Conservation (phyloP, 2,797 vertebrate species). For the Rhynchonycteris naso region DNA sequence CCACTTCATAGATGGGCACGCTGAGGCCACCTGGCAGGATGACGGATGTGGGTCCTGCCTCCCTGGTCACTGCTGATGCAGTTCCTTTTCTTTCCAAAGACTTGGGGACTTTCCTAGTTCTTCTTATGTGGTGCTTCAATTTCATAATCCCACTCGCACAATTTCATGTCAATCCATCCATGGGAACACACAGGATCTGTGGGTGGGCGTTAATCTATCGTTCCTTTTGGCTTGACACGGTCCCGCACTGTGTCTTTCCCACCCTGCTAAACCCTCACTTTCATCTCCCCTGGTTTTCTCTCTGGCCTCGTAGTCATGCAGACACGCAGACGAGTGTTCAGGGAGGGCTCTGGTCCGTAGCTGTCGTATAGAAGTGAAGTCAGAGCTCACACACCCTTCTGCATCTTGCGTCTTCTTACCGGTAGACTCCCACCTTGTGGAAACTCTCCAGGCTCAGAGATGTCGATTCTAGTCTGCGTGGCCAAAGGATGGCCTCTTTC, state of each 20-base stretch:
- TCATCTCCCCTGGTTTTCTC: neutral
- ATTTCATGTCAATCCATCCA: neutral
- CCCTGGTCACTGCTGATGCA: neutral
- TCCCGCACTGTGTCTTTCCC: neutral
- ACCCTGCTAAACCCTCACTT: neutral
- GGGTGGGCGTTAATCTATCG: neutral
- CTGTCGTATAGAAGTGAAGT: neutral
- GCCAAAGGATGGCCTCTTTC: neutral
- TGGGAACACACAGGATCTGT: neutral
- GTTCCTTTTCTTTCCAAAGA: neutral
- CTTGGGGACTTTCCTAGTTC: neutral
- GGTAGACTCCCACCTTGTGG: no score
- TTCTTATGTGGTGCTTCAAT: neutral
- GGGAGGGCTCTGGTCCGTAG: neutral
- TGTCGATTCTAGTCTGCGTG: rapidly evolving
- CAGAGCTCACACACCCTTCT: rapidly evolving
- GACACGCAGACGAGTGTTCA: rapidly evolving
- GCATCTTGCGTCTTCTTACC: neutral
- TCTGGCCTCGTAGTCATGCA: neutral
- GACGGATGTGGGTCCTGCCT: neutral
- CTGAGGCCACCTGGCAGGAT: rapidly evolving
- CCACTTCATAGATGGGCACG: neutral
- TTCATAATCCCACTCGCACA: neutral
- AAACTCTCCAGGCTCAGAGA: neutral
- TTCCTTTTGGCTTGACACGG: neutral